Evolutionary conservation across 2,113 vertebrate genomes (phyloP), one percentile per base, ranked within the genome.

Genomic region (Pygoscelis antarcticus): DNA sequence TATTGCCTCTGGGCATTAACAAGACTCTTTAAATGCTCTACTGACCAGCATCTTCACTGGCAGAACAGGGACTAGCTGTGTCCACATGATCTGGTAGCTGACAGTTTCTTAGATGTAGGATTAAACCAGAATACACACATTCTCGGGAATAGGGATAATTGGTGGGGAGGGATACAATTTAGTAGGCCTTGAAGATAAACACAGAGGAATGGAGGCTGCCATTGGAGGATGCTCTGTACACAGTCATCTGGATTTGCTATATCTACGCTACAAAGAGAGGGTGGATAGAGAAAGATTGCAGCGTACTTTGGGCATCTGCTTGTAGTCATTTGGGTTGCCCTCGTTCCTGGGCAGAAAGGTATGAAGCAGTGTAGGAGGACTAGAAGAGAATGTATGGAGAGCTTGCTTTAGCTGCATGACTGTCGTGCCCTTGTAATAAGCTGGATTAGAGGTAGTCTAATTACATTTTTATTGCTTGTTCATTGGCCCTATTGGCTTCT

Each of bases 221-320:
- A 4, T 3, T 83, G 38, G 34, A 77, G 40, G 54, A n/a, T 69
- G 20, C 19, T 49, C 9, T 58, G 23, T 68, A 66, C 27, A 14
- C 72, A 76, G 19, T 72, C 42, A 30, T 7, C 47, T 93, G 62
- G 27, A 34, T 72, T 64, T 87, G 49, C 49, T 64, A 1, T 69
- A 29, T 32, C 32, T 26, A 1, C 0, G 0, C 46, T 40, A 55
- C 32, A 66, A n/a, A 70, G 29, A 69, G 7, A 69, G 16, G 5
- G 46, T 52, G 42, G 19, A 29, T 40, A 25, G 25, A 58, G 66
- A 29, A 88, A 55, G 74, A 21, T 0, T 51, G 58, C 47, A 51
- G 14, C 6, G 2, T 69, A 51, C 8, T 80, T 76, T 54, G 47
- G 25, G 12, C 44, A 64, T 60, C n/a, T 60, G 2, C 27, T 83